Evolutionary conservation across 2,797 vertebrate species (phyloP).

Genomic region (Triplophysa bombifrons): DNA sequence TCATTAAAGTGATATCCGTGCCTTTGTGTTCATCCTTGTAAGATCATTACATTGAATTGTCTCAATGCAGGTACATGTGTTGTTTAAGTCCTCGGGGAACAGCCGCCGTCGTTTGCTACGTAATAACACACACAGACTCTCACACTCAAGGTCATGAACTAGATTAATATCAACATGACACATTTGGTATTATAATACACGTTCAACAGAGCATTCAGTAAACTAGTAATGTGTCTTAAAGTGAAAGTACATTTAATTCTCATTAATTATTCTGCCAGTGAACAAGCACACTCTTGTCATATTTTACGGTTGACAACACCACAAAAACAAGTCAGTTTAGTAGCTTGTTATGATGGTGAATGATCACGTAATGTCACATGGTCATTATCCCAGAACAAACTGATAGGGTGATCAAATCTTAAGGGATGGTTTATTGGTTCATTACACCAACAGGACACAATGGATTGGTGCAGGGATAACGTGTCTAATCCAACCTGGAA

Average conservation of each 20-base stretch:
- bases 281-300: too few relatives aligned
- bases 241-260: neutral
- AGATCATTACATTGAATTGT: neutral
- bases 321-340: too few relatives aligned
- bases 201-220: neutral
- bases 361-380: too few relatives aligned
- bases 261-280: neutral
- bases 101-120: too few relatives aligned
- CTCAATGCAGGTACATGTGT: constrained; percentile 5
- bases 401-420: too few relatives aligned
- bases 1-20: neutral
- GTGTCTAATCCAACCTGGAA: too few relatives aligned
- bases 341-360: too few relatives aligned
- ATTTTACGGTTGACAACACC: too few relatives aligned
- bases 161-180: neutral
- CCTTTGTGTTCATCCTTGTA: neutral
- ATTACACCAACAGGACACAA: too few relatives aligned
- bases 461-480: too few relatives aligned
- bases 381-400: too few relatives aligned
- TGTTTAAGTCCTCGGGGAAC: neutral
- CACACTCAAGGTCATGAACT: neutral
- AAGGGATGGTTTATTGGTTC: too few relatives aligned
- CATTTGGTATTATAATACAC: neutral
- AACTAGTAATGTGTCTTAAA: neutral
- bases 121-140: neutral